Evolutionary conservation across 2,113 vertebrate species (phyloP), one percentile per base, ranked within the genome.

Genomic region (Electrona antarctica): DNA sequence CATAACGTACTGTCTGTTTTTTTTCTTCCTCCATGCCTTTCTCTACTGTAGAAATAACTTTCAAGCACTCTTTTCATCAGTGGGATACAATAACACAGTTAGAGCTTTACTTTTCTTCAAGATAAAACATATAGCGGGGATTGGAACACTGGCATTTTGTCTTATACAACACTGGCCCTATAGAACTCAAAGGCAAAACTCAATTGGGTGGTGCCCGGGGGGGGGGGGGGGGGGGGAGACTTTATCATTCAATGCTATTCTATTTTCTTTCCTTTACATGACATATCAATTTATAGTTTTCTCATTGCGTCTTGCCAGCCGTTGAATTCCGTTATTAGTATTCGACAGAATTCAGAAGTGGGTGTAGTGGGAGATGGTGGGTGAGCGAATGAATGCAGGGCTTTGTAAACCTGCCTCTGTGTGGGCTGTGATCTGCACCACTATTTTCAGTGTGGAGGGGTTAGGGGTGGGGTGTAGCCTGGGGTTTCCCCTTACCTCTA

Each of bases 371-470:
- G 79, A 73, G 60, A 69, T 10, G 62, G 56, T 29, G 63, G 58
- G 76, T n/a, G 10, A n/a, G 52, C 7, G 29, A 8, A 91, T 93
- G 91, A 93, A 92, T 92, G 78, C 82, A 10, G 33, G 59, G 71
- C 91, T 92, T 91, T 92, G 90, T 93, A 71, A 41, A 45, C 72
- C 54, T 73, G 75, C 64, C 74, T 41, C 60, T 73, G 55, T 72
- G 84, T 81, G 81, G 83, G 85, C 74, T 64, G 78, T 13, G 71
- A 76, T 80, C 74, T 66, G 78, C 79, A 84, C 84, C 56, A 45
- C 60, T 81, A 66, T 74, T 3, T 80, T 84, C 73, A 28, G 33
- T 75, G 69, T 56, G 63, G 80, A 74, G 73, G 61, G 68, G 49
- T 57, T 15, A 76, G 60, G 59, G 41, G 71, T 41, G 33, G 70